phyloP scores from a whole-genome alignment of 35 echinoderm and acorn worm genomes.

The Ptychodera flava region DNA sequence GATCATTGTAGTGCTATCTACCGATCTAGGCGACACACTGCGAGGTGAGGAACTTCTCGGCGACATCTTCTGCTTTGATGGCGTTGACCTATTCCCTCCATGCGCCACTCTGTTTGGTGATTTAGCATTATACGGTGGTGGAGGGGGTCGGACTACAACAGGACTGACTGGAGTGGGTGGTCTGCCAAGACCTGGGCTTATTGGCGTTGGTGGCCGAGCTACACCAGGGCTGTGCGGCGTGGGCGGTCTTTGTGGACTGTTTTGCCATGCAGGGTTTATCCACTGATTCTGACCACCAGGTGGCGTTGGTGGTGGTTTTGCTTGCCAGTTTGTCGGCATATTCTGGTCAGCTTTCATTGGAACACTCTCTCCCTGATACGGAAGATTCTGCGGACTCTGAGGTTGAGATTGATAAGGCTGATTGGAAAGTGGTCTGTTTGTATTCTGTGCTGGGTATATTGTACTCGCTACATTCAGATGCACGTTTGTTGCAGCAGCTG shows the following conservation, averaged over 20 bases:
- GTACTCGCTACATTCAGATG: conserved; percentile 13
- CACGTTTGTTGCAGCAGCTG: no score
- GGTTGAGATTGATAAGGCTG: no score
- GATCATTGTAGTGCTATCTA: neutral
- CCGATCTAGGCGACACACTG: neutral
- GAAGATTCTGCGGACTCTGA: conserved; percentile 15
- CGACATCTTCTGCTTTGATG: neutral
- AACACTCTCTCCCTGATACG: no score
- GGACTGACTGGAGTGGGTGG: neutral
- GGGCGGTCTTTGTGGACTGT: conserved; percentile 5
- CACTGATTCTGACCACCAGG: neutral
- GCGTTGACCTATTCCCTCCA: neutral
- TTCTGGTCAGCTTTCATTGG: no score
- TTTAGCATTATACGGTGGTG: neutral
- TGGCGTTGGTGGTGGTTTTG: no score
- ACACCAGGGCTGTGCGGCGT: no score
- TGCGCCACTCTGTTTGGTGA: neutral
- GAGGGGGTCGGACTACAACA: neutral
- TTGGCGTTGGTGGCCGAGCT: no score
- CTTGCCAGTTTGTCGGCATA: no score
- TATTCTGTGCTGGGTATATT: conserved; percentile 4
- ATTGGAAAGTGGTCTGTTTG: conserved; percentile 22
- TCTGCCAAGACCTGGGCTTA: neutral
- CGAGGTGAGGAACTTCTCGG: neutral
- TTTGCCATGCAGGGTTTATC: neutral